Evolutionary conservation across 2,888 invertebrate genomes (phyloP).

Genomic region (Pharmacophagus antenor): DNA sequence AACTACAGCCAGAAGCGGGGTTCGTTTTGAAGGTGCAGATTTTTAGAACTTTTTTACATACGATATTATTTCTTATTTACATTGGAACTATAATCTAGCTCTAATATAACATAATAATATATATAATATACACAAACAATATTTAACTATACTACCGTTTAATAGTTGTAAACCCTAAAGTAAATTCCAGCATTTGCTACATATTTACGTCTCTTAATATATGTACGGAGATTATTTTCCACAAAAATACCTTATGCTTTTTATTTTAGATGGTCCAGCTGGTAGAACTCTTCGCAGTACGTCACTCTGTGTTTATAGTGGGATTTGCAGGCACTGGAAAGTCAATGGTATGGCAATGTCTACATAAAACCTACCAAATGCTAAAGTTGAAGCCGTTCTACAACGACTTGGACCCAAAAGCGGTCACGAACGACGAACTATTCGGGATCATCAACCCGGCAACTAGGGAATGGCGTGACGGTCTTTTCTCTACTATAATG

Average conservation of each 20-base stretch:
- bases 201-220: no score
- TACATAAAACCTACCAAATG: constrained; percentile 90
- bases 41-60: neutral
- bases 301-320: constrained; percentile 95
- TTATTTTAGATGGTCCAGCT: constrained; percentile 90
- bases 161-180: no score
- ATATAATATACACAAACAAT: no score
- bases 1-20: constrained; percentile 94
- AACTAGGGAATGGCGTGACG: constrained; percentile 95
- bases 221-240: no score
- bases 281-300: constrained; percentile 94
- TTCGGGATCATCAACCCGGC: constrained; percentile 97
- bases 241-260: no score
- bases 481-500: constrained; percentile 96
- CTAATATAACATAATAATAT: no score
- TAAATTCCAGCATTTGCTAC: no score
- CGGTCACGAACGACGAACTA: constrained; percentile 96
- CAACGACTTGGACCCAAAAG: constrained; percentile 96
- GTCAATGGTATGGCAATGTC: constrained; percentile 94
- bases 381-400: constrained; percentile 90
- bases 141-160: no score
- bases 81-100: no score
- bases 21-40: constrained; percentile 88
- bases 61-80: no score
- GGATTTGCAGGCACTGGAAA: constrained; percentile 96